A percentile compares a stretch with the other conserved stretches of the same genome.
These are phyloP conservation scores for Pomatostomus ruficeps DNA, from an alignment of 2,113 vertebrate species.

Conservation along the genomic window DNA sequence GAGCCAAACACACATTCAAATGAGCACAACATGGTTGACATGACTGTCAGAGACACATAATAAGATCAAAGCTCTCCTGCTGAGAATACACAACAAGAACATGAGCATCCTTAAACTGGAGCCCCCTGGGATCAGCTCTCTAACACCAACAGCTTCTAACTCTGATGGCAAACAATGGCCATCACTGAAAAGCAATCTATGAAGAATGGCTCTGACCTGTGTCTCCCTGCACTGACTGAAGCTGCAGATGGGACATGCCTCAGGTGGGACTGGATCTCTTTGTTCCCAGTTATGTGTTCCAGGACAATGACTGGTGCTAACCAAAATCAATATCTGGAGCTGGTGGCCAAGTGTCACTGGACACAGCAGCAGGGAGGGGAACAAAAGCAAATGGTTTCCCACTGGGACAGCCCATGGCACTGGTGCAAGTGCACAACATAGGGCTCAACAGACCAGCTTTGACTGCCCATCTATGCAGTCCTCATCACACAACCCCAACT, in stretches of 20 bases:
- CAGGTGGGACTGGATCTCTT: background rate
- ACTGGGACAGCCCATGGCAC: background rate
- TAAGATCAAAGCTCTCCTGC: conserved; percentile 35
- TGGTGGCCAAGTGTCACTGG: background rate
- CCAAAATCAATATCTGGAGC: background rate
- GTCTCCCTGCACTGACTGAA: background rate
- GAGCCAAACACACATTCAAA: background rate
- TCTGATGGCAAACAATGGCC: background rate
- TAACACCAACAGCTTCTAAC: background rate
- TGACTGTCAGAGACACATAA: background rate
- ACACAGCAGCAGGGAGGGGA: background rate
- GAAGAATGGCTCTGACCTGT: background rate
- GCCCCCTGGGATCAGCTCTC: conserved; percentile 13
- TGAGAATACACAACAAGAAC: conserved; percentile 32
- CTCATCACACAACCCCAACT: background rate
- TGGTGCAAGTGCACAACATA: accelerated
- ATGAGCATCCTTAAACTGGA: conserved; percentile 16
- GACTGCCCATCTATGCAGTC: background rate
- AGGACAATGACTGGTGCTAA: background rate
- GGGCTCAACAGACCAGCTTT: accelerated
- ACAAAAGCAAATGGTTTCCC: background rate
- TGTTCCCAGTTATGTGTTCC: background rate
- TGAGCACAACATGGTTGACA: conserved; percentile 5
- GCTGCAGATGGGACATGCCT: background rate
- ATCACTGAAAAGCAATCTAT: background rate